Evolutionary conservation across 2,113 vertebrate genomes (phyloP), one percentile per base, ranked within the genome.

Genomic region (Trematomus loennbergii): DNA sequence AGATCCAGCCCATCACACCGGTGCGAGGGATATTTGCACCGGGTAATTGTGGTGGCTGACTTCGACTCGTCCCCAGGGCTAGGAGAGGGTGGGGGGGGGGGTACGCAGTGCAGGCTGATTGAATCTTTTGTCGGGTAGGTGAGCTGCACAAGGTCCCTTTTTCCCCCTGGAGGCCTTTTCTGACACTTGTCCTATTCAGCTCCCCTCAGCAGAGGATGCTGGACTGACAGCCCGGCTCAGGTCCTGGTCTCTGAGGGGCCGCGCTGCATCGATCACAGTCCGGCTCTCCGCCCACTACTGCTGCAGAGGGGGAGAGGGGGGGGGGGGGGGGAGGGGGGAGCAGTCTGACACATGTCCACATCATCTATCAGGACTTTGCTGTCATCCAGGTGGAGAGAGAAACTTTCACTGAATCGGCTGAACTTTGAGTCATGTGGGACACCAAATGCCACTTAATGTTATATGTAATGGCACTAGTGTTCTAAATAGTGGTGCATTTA

Each of bases 51-150:
- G 95, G 95, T 88, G 92, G 91, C 89, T 90, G 85, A 90, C 89
- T 91, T 82, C 73, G 50, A 70, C 88, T 90, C 81, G 90, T 95
- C 95, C 93, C 94, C 87, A 81, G 92, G 94, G 94, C 86, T 87
- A 76, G 88, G 87, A 87, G 72, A 66, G 73, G 81, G 88, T 63
- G 61, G 88, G 88, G 92, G 25, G n/a, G 25, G 25, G 3, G 90
- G 86, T 91, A 83, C 87, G 81, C 81, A 83, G 87, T 92, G 84
- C 91, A 81, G 88, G 89, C 93, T 96, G 97, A 98, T 97, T 96
- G 95, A 96, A 96, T 97, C 96, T 96, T 97, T 97, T 96, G 96
- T 97, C 93, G 94, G 95, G 94, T 94, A 96, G 94, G 96, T 95
- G 92, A 95, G 95, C 92, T 94, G 94, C 94, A 95, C 95, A 94